These are phyloP conservation scores for Turdus rufiventris DNA, from an alignment of 2,113 vertebrate genomes.

Conservation along the genomic window DNA sequence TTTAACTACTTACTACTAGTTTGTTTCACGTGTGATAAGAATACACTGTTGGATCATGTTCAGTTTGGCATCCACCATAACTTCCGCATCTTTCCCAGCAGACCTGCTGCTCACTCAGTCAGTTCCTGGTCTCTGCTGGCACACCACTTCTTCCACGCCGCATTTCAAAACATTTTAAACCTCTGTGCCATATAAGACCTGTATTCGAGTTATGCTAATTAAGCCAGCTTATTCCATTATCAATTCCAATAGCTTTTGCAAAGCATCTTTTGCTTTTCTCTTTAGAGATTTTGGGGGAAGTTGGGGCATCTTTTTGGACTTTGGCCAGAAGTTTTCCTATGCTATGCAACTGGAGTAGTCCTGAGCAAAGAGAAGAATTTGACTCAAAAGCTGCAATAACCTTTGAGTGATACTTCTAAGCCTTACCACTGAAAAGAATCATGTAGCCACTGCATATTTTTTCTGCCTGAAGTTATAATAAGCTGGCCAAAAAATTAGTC, in stretches of 20 bases:
- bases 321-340: neutral
- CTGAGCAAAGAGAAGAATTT: neutral
- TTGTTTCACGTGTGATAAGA: neutral
- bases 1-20: neutral
- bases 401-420: neutral
- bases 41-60: neutral
- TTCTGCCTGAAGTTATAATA: neutral
- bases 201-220: neutral
- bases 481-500: neutral
- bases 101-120: neutral
- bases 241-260: neutral
- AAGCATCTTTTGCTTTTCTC: neutral
- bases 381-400: neutral
- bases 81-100: fast-evolving
- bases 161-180: neutral
- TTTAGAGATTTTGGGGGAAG: neutral
- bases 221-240: neutral
- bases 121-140: neutral
- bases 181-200: neutral
- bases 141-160: neutral
- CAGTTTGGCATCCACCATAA: neutral
- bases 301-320: neutral
- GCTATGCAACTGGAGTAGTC: neutral
- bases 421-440: neutral
- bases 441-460: neutral